Percentiles rank a stretch among this genome's conserved stretches.
These are phyloP conservation scores for Andrena chrysosceles DNA, from an alignment of 2,888 invertebrate genomes.

Conservation along the genomic window DNA sequence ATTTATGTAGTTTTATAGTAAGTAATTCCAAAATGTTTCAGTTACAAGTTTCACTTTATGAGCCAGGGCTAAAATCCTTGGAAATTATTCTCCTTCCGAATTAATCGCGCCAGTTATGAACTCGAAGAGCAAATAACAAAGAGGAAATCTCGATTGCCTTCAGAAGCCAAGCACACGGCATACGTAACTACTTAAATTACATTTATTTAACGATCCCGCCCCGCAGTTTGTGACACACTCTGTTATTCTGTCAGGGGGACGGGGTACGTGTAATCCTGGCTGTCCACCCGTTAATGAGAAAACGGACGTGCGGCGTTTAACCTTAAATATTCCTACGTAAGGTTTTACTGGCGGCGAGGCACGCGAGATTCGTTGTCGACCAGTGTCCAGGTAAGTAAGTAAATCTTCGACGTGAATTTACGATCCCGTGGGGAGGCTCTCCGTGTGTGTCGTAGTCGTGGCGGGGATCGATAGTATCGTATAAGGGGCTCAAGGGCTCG, in stretches of 20 bases:
- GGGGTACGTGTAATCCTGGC: neutral
- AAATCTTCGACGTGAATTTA: constrained; percentile 71
- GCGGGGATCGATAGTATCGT: constrained; percentile 61
- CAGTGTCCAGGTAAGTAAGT: constrained; percentile 57
- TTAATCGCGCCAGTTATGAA: neutral
- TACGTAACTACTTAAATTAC: neutral
- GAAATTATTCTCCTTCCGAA: too few relatives aligned
- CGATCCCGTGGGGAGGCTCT: constrained; percentile 48
- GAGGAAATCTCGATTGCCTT: neutral
- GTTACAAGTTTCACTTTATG: too few relatives aligned
- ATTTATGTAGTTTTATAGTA: too few relatives aligned
- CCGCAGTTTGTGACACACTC: neutral
- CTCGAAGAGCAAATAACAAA: neutral
- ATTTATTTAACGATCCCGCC: neutral
- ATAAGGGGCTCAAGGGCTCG: constrained; percentile 43
- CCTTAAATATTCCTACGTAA: constrained; percentile 21
- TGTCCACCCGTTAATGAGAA: constrained; percentile 18
- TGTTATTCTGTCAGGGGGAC: neutral
- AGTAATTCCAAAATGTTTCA: too few relatives aligned
- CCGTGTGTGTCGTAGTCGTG: constrained; percentile 50
- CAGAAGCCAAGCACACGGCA: neutral
- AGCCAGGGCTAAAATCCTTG: too few relatives aligned
- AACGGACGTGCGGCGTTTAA: constrained; percentile 7
- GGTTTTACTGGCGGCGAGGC: constrained; percentile 49
- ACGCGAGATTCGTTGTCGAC: constrained; percentile 49